These are phyloP conservation scores for Cyclopterus lumpus DNA, from an alignment of 2,797 vertebrate genomes.

Conservation along the genomic window DNA sequence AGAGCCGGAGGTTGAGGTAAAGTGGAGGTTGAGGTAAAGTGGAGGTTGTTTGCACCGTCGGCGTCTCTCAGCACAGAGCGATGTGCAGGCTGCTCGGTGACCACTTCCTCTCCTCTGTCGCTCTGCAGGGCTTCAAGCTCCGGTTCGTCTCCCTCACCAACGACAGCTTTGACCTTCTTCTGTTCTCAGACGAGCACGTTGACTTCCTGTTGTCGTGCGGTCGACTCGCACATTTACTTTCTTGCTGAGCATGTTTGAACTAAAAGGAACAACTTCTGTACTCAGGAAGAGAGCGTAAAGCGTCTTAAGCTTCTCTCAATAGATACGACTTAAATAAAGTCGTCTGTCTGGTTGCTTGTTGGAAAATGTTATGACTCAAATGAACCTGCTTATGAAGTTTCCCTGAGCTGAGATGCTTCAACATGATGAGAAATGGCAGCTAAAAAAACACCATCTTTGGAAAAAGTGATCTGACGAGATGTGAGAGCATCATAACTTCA, in stretches of 20 bases:
- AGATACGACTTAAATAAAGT: not conserved
- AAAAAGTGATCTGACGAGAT: too few species aligned
- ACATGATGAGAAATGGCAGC: too few species aligned
- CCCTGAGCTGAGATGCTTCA: not conserved
- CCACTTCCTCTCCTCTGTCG: conserved; percentile 71
- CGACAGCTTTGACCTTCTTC: conserved; percentile 47
- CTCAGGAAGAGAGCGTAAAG: not conserved
- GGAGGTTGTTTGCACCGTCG: conserved; percentile 22
- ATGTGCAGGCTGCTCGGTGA: conserved; percentile 51
- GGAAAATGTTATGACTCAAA: too few species aligned
- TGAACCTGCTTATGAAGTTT: not conserved
- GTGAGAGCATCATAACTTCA: too few species aligned
- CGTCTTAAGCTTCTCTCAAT: not conserved
- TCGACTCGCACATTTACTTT: conserved; percentile 7
- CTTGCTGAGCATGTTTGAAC: not conserved
- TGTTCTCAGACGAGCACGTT: not conserved
- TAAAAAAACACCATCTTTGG: too few species aligned
- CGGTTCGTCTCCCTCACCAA: not conserved
- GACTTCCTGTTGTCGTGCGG: conserved; percentile 49
- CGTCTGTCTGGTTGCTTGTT: too few species aligned
- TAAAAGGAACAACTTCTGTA: not conserved
- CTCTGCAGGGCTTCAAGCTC: not conserved
- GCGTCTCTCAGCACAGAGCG: conserved; percentile 34
- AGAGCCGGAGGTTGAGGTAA: not conserved
- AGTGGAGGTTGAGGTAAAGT: not conserved